A percentile compares a stretch with the other conserved stretches of the same genome.
Evolutionary conservation across 1,140 invertebrate genomes (phyloP).

Genomic region (Lepidurus apus): DNA sequence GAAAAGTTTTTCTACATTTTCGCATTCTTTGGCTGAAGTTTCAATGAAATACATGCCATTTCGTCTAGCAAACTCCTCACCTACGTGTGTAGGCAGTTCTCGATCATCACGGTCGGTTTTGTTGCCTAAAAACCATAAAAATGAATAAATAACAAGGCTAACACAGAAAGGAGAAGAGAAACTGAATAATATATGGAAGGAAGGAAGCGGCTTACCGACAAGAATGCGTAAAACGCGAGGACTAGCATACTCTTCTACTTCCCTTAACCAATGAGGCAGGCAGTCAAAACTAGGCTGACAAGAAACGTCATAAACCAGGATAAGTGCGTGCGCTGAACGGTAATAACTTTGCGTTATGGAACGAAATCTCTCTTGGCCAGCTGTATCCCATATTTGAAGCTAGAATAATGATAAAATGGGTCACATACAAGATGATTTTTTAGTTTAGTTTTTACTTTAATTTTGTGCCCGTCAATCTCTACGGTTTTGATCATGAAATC

Average conservation of each 20-base stretch:
- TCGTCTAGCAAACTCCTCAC: constrained; percentile 90
- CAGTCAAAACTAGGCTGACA: constrained; percentile 96
- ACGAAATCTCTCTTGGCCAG: constrained; percentile 93
- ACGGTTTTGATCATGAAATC: constrained; percentile 99
- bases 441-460: constrained; percentile 66
- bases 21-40: constrained; percentile 95
- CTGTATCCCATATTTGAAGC: constrained; percentile 98
- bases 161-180: neutral
- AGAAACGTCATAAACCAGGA: constrained; percentile 95
- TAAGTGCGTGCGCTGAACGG: constrained; percentile 91
- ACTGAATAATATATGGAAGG: constrained; percentile 31
- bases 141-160: constrained; percentile 27
- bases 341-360: constrained; percentile 98
- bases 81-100: constrained; percentile 88
- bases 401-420: constrained; percentile 46
- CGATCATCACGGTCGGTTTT: constrained; percentile 92
- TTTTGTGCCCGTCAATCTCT: constrained; percentile 95
- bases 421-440: neutral
- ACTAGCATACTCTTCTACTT: constrained; percentile 95
- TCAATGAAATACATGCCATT: constrained; percentile 97
- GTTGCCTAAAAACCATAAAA: constrained; percentile 61
- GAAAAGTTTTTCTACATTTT: constrained; percentile 94
- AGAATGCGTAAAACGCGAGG: constrained; percentile 87
- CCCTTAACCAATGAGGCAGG: constrained; percentile 86
- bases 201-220: constrained; percentile 62